Conservation (phyloP, 2,888 invertebrate species). For the Drosophila birchii region DNA sequence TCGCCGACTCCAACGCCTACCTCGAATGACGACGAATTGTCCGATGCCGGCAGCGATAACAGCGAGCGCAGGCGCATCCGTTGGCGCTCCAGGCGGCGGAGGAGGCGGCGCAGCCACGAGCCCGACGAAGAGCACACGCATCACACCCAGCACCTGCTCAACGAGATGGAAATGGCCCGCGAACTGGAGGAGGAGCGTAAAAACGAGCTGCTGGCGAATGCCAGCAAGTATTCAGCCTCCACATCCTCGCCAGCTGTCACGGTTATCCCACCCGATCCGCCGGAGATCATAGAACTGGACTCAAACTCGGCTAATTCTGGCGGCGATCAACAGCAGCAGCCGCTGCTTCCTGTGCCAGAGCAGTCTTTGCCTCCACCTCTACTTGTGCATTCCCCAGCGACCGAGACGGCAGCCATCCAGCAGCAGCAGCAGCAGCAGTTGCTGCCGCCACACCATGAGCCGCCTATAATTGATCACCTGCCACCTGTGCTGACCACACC, state of each 20-base stretch:
- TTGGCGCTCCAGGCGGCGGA: slow-evolving; percentile 54
- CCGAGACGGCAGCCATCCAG: slow-evolving; percentile 20
- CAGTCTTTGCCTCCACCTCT: slow-evolving; percentile 19
- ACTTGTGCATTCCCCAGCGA: slow-evolving; percentile 30
- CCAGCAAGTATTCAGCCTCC: slow-evolving; percentile 77
- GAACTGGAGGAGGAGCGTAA: slow-evolving; percentile 81
- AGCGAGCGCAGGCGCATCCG: slow-evolving; percentile 61
- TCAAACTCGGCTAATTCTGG: slow-evolving; percentile 81
- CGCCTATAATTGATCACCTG: slow-evolving; percentile 16
- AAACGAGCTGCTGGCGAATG: slow-evolving; percentile 75
- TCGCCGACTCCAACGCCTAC: slow-evolving; percentile 72
- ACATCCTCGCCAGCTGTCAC: slow-evolving; percentile 81
- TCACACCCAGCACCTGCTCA: slow-evolving; percentile 80
- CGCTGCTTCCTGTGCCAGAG: slow-evolving; percentile 3
- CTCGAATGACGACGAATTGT: slow-evolving; percentile 72
- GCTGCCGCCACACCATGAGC: slow-evolving; percentile 9
- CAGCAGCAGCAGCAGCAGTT: slow-evolving; percentile 28
- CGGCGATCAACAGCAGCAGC: slow-evolving; percentile 43
- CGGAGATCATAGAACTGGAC: slow-evolving; percentile 83
- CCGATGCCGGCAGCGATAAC: slow-evolving; percentile 66
- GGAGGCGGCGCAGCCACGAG: slow-evolving; percentile 58
- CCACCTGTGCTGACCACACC: slow-evolving; percentile 15
- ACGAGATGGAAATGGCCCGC: slow-evolving; percentile 80
- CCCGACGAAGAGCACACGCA: slow-evolving; percentile 80
- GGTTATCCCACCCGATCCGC: slow-evolving; percentile 79